Evolutionary conservation across 2,888 invertebrate species (phyloP).

Genomic region (Drosophila kambysellisi): DNA sequence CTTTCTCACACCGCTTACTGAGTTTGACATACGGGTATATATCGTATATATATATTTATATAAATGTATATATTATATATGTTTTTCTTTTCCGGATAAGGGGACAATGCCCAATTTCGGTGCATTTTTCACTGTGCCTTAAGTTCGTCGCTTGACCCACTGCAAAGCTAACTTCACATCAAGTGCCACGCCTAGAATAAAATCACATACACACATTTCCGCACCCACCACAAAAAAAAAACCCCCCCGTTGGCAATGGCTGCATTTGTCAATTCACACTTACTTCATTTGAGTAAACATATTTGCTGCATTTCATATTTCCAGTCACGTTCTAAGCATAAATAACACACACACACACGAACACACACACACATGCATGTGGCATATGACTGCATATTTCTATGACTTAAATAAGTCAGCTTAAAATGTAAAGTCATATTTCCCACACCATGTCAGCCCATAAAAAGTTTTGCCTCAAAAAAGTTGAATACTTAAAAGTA

Average conservation of each 20-base stretch:
- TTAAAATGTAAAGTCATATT: slow-evolving; percentile 27
- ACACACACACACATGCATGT: slow-evolving; percentile 9
- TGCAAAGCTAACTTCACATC: slow-evolving; percentile 22
- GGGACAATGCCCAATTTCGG: slow-evolving; percentile 62
- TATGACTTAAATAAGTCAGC: slow-evolving; percentile 29
- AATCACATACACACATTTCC: not conserved
- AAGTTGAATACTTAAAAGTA: not conserved
- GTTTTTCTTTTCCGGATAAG: slow-evolving; percentile 52
- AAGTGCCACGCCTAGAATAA: not conserved
- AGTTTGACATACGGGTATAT: slow-evolving; percentile 66
- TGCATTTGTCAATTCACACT: slow-evolving; percentile 76
- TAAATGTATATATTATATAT: slow-evolving; percentile 5
- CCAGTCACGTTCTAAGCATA: slow-evolving; percentile 82
- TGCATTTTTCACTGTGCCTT: slow-evolving; percentile 62
- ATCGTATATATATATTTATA: slow-evolving; percentile 1
- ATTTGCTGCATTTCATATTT: slow-evolving; percentile 81
- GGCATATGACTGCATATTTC: slow-evolving; percentile 20
- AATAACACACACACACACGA: slow-evolving; percentile 59
- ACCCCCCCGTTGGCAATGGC: slow-evolving; percentile 22
- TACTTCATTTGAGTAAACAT: slow-evolving; percentile 77
- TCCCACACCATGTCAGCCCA: not conserved
- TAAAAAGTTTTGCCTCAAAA: not conserved
- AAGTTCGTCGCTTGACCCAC: slow-evolving; percentile 50
- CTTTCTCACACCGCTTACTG: slow-evolving; percentile 65
- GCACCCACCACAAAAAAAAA: slow-evolving; percentile 5